Base-by-base conservation (phyloP, 2,888 invertebrate genomes). In the Metacarcinus magister region DNA sequence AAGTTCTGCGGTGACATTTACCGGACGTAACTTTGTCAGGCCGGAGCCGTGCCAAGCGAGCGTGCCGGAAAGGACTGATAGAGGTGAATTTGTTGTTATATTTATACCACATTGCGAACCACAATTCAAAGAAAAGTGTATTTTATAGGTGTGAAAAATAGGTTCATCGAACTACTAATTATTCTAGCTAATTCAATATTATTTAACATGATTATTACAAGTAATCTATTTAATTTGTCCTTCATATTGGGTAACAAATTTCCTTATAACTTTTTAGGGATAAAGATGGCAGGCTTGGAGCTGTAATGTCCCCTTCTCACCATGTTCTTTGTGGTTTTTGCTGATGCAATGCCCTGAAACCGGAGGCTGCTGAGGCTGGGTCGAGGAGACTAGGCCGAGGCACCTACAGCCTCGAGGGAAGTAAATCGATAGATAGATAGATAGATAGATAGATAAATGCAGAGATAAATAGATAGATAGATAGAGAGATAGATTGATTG, bases 1-100 rank as follows among this genome's bases (percentile, higher is more conserved):
- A 67, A 67, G 67, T 67, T 67, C 19, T n/a, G 67, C 67, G 67
- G 67, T 67, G 67, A 67, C 67, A 67, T 67, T 67, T 67, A 67
- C 67, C 13, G 67, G 67, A 67, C 67, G n/a, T n/a, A 54, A 67
- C 67, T 67, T 67, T 67, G 67, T 67, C 67, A 67, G n/a, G 67
- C 67, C n/a, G 67, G 67, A 67, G n/a, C 67, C 0, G n/a, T n/a
- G 67, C 16, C 67, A 19, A 19, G 13, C 67, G 67, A 67, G 67
- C n/a, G 23, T 67, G n/a, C n/a, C 67, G 67, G 54, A 1, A n/a
- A n/a, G n/a, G 67, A 67, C 67, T 19, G n/a, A 67, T 54, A 54
- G n/a, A 67, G 67, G 67, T 5, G 23, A 5, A 67, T 67, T 67
- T 67, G n/a, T 67, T 67, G 7, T n/a, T n/a, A n/a, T 67, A 23